Evolutionary conservation across 2,113 vertebrate genomes (phyloP).

Genomic region (Uria aalge): DNA sequence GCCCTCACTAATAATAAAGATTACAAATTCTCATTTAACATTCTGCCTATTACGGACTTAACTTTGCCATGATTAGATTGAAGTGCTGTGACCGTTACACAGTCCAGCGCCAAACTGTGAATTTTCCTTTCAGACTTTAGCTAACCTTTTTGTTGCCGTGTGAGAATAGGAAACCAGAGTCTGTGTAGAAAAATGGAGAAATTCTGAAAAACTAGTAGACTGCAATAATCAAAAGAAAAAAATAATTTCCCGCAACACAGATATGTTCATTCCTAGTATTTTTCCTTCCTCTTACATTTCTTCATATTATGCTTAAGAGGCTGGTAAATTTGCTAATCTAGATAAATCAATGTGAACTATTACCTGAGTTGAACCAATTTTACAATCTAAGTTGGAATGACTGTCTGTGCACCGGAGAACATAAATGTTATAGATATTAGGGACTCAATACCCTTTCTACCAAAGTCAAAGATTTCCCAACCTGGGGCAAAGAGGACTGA

Average conservation of each 20-base stretch:
- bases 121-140: neutral
- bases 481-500: neutral
- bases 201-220: neutral
- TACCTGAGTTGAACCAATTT: neutral
- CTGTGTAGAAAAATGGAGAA: neutral
- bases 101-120: neutral
- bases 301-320: neutral
- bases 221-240: neutral
- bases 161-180: neutral
- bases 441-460: neutral
- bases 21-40: neutral
- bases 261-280: neutral
- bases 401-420: neutral
- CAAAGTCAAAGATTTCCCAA: neutral
- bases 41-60: neutral
- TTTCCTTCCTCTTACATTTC: neutral
- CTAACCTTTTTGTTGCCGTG: neutral
- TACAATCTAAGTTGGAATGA: neutral
- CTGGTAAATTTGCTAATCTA: neutral
- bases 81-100: neutral
- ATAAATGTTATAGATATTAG: neutral
- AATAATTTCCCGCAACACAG: neutral
- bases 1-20: neutral
- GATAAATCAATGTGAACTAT: neutral
- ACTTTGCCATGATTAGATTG: neutral